These are phyloP conservation scores for Xanthorhoe designata DNA, from an alignment of 2,888 invertebrate species.

Conservation along the genomic window DNA sequence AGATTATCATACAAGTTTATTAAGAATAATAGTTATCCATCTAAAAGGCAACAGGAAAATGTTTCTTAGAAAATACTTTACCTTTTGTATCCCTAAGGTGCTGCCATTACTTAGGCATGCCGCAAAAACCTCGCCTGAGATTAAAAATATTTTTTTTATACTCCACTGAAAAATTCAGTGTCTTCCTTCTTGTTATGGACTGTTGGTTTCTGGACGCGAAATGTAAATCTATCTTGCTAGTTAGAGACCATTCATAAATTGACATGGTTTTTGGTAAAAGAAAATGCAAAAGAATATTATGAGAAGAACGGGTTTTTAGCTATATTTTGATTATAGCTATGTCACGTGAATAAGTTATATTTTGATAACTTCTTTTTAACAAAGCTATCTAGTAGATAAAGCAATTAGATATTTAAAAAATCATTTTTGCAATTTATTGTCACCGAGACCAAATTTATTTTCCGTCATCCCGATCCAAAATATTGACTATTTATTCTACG, in stretches of 20 bases:
- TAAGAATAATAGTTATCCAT: conserved; percentile 9
- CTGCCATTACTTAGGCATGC: conserved; percentile 35
- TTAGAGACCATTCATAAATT: background rate
- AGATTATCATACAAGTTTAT: too few relatives aligned
- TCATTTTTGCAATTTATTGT: too few relatives aligned
- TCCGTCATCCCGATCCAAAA: too few relatives aligned
- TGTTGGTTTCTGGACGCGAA: conserved; percentile 1
- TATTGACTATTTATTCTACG: too few relatives aligned
- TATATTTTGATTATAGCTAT: too few relatives aligned
- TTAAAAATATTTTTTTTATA: conserved; percentile 39
- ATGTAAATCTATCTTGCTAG: background rate
- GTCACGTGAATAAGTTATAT: too few relatives aligned
- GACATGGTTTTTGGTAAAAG: background rate
- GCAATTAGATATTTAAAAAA: too few relatives aligned
- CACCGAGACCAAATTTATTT: too few relatives aligned
- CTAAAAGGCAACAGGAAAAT: conserved; percentile 19
- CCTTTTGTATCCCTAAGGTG: conserved; percentile 22
- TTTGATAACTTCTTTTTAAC: too few relatives aligned
- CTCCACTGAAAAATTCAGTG: conserved; percentile 35
- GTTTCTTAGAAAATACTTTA: background rate
- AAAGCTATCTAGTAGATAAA: too few relatives aligned
- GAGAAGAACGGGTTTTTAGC: too few relatives aligned
- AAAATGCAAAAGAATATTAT: too few relatives aligned
- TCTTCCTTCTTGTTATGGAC: conserved; percentile 26
- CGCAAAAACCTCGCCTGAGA: conserved; percentile 30